Base-by-base conservation (phyloP, 2,797 vertebrate species). In the Trichosurus vulpecula region DNA sequence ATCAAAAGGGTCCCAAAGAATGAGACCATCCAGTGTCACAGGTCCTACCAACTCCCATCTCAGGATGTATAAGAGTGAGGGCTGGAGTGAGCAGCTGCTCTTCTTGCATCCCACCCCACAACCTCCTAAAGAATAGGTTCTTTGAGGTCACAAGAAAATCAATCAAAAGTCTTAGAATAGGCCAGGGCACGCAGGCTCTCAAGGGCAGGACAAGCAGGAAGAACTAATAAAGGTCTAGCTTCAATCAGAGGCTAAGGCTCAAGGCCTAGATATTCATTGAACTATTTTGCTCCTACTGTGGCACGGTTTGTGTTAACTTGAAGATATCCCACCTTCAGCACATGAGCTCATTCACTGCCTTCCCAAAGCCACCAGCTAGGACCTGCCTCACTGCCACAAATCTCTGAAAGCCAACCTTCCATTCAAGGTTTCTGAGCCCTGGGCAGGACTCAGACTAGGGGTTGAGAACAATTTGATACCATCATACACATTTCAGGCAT, bases 241-340 rank as follows among this genome's bases (percentile, higher is more conserved):
- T 74, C 74, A 87, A 27, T 29, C 25, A 87, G 74, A 41, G 41
- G 9, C 41, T 87, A 51, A 87, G 41, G 41, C 41, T 51, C 41
- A 87, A 87, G 22, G 25, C 41, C 74, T 41, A 87, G 41, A 87
- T 87, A 87, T 11, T 51, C 41, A 87, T 0, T 87, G 74, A 51
- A 87, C 22, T 27, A 47, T 27, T 51, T 87, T 27, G 41, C 74
- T 47, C 19, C 66, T 81, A 81, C 66, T 61, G 41, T 22, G 19
- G n/a, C 2, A 1, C 47, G 90, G 91, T 57, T 61, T 93, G 52
- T 92, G 55, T 92, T 87, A 90, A 92, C 41, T 81, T 96, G 54
- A 81, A 81, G 19, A 41, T 41, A 47, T 47, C 41, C 30, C 41
- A 25, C 8, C 9, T 51, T 87, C 10, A 87, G 74, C 41, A 87